Percentiles rank a stretch among this genome's conserved stretches.
Conservation (phyloP, 2,888 invertebrate genomes). For the Catocala sponsa region DNA sequence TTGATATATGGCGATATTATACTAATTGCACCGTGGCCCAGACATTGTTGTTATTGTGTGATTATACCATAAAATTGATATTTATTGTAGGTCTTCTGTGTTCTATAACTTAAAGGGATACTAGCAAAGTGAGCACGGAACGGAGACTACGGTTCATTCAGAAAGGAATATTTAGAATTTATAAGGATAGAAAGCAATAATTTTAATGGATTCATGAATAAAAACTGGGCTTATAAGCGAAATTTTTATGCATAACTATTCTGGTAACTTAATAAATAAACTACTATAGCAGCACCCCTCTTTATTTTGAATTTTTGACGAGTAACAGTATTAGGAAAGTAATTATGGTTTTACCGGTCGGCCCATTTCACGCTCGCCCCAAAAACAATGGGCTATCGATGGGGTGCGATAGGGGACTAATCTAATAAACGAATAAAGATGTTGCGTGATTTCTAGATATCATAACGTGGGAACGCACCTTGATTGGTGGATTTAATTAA, state of each 20-base stretch:
- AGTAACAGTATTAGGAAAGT: constrained; percentile 66
- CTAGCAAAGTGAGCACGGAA: too few species aligned
- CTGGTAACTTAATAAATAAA: constrained; percentile 30
- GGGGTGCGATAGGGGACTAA: constrained; percentile 67
- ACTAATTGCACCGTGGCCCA: constrained; percentile 70
- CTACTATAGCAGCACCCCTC: constrained; percentile 31
- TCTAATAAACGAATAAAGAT: constrained; percentile 84
- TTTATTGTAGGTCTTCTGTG: constrained; percentile 45
- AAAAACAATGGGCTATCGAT: constrained; percentile 77
- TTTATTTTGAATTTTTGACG: constrained; percentile 48
- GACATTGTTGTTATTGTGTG: constrained; percentile 61
- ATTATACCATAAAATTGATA: constrained; percentile 67
- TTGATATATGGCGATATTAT: constrained; percentile 82
- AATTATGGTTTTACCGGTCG: constrained; percentile 68
- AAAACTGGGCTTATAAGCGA: constrained; percentile 9
- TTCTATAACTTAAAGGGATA: background rate
- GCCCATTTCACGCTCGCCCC: constrained; percentile 84
- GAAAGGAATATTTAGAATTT: constrained; percentile 8
- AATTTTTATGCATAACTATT: background rate
- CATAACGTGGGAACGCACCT: constrained; percentile 84
- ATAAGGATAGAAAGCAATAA: background rate
- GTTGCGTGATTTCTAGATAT: constrained; percentile 87
- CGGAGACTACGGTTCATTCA: too few species aligned
- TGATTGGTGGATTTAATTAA: constrained; percentile 84
- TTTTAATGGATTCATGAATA: constrained; percentile 15